These are phyloP conservation scores for Siniperca obscura DNA, from an alignment of 2,797 vertebrate genomes.

Conservation along the genomic window DNA sequence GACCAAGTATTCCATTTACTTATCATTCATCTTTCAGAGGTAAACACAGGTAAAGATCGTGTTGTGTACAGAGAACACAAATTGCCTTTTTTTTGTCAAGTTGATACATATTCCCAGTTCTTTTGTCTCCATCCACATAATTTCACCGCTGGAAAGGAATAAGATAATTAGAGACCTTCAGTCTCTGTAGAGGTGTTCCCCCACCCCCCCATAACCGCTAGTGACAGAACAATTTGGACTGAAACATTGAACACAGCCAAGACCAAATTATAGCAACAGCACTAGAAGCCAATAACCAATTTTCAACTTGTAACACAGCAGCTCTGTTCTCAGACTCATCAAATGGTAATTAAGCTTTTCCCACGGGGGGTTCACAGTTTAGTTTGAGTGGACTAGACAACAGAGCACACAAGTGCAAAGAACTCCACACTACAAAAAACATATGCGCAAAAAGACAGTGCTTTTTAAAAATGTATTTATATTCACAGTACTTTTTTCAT, in stretches of 20 bases:
- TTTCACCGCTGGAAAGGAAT: constrained; percentile 49
- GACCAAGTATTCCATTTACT: constrained; percentile 37
- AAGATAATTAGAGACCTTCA: constrained; percentile 71
- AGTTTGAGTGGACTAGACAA: constrained; percentile 46
- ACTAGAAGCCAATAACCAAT: constrained; percentile 78
- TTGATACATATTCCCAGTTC: constrained; percentile 54
- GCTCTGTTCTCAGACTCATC: constrained; percentile 78
- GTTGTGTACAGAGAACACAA: constrained; percentile 27
- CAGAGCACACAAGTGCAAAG: constrained; percentile 15
- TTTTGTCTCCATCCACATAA: constrained; percentile 32
- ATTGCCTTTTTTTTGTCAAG: constrained; percentile 30
- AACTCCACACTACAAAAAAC: constrained; percentile 14
- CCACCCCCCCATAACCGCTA: constrained; percentile 67
- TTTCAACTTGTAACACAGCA: constrained; percentile 70
- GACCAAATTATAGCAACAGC: constrained; percentile 75
- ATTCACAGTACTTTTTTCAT: neutral
- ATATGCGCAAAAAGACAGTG: neutral
- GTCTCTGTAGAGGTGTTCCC: constrained; percentile 47
- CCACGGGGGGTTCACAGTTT: constrained; percentile 39
- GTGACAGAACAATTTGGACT: constrained; percentile 80
- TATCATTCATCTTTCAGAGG: constrained; percentile 18
- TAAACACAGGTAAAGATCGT: constrained; percentile 38
- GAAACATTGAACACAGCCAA: constrained; percentile 75
- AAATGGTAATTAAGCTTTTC: constrained; percentile 76
- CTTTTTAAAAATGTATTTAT: neutral